Evolutionary conservation across 1,140 invertebrate genomes (phyloP).

Genomic region (Solen grandis): DNA sequence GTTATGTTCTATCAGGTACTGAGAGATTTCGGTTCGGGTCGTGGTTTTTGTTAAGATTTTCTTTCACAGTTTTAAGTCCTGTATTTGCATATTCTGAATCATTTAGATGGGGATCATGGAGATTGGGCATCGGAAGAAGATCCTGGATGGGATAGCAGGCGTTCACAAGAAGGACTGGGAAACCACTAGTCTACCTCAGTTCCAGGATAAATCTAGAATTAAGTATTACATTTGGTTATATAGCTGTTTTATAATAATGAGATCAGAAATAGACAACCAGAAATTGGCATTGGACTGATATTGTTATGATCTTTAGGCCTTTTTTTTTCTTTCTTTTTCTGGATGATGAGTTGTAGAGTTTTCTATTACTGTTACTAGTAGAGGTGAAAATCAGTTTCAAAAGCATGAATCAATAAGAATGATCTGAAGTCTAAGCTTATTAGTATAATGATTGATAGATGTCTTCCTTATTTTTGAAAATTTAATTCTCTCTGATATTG

Average conservation of each 20-base stretch:
- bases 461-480: too few relatives aligned
- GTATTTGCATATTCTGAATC: too few relatives aligned
- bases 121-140: conserved; percentile 80
- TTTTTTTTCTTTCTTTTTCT: background rate
- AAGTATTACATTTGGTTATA: background rate
- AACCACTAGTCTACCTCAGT: conserved; percentile 79
- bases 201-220: conserved; percentile 50
- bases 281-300: background rate
- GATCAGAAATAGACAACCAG: too few relatives aligned
- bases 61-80: too few relatives aligned
- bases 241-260: too few relatives aligned
- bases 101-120: conserved; percentile 79
- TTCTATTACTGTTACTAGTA: background rate
- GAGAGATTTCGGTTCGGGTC: background rate
- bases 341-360: background rate
- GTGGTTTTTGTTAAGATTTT: too few relatives aligned
- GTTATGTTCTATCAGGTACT: background rate
- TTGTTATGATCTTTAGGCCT: background rate
- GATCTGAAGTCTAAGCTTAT: too few relatives aligned
- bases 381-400: background rate
- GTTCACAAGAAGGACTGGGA: conserved; percentile 82
- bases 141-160: conserved; percentile 80
- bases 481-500: too few relatives aligned
- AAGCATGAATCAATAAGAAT: too few relatives aligned
- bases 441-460: too few relatives aligned